Conservation (phyloP, 2,113 vertebrate species). For the Cairina moschata region DNA sequence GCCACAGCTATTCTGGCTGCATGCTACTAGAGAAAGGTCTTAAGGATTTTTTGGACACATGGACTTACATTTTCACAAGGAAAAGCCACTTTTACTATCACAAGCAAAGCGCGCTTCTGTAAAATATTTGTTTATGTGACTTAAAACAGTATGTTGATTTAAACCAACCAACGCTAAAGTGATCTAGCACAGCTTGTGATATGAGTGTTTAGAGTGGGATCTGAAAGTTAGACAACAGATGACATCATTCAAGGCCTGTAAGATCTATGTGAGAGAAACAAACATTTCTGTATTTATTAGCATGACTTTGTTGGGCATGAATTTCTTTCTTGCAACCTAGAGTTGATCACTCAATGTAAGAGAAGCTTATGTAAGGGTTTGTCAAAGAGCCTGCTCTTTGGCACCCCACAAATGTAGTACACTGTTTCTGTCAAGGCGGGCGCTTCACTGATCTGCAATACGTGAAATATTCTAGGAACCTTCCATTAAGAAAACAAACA, state of each 20-base stretch:
- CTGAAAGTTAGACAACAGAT: not conserved
- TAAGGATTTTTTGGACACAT: not conserved
- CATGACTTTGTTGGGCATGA: not conserved
- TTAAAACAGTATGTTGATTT: rapidly evolving
- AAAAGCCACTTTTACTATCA: not conserved
- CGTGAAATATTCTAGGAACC: not conserved
- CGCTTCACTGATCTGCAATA: not conserved
- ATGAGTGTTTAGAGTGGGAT: not conserved
- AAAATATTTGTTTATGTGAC: rapidly evolving
- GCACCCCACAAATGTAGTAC: not conserved
- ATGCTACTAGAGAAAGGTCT: not conserved
- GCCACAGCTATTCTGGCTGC: not conserved
- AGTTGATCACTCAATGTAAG: not conserved
- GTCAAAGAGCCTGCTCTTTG: not conserved
- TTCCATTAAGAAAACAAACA: not conserved
- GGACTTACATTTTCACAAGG: not conserved
- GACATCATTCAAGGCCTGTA: too few relatives aligned
- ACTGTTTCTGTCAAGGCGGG: not conserved
- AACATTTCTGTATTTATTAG: not conserved
- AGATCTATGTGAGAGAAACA: not conserved
- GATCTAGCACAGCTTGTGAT: not conserved
- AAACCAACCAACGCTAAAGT: not conserved
- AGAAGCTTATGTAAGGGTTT: not conserved
- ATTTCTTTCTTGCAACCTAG: not conserved
- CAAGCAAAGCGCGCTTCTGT: not conserved